Evolutionary conservation across 2,888 invertebrate genomes (phyloP), one percentile per base, ranked within the genome.

Genomic region (Lithophane leautieri): DNA sequence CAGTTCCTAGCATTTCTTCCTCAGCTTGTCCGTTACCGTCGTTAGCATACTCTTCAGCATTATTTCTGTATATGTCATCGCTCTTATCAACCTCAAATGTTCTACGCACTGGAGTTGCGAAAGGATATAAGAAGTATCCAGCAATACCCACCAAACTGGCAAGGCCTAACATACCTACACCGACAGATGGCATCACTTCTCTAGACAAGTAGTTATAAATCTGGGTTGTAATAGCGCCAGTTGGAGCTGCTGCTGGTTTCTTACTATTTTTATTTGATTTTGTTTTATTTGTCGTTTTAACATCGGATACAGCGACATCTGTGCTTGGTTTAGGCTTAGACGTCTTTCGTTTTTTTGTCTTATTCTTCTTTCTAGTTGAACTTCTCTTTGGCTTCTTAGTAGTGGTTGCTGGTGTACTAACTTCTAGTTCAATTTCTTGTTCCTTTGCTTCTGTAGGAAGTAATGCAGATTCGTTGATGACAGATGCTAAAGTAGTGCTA

Each of bases 141-240:
- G 98, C 98, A 54, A 98, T 92, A 4, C 98, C 98, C 4, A 98
- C 97, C 58, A 98, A 97, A 78, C 98, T 97, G 79, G 98, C 97
- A 61, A 98, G 92, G 2, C 98, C 98, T 19, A 98, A 97, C 34
- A 98, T 94, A 86, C 98, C 98, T 0, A 98, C 97, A 0, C 98
- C 98, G 34, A 98, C 98, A 50, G 98, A 98, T 0, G 98, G 98
- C 97, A 98, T 98, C 0, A 98, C 97, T 95, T 98, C 98, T 86
- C 98, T 96, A 4, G 98, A 98, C 60, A 98, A 93, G 88, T 98
- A 98, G 88, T 98, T 98, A 89, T 98, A 98, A 44, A 98, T 97
- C 91, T 98, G 97, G 0, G 98, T 97, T 16, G 97, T 97, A 0
- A 98, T 97, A 1, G 98, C 97, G 73, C 98, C 93, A 66, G 92